Evolutionary conservation across 2,797 vertebrate genomes (phyloP), one percentile per base, ranked within the genome.

Genomic region (Neosalanx taihuensis): DNA sequence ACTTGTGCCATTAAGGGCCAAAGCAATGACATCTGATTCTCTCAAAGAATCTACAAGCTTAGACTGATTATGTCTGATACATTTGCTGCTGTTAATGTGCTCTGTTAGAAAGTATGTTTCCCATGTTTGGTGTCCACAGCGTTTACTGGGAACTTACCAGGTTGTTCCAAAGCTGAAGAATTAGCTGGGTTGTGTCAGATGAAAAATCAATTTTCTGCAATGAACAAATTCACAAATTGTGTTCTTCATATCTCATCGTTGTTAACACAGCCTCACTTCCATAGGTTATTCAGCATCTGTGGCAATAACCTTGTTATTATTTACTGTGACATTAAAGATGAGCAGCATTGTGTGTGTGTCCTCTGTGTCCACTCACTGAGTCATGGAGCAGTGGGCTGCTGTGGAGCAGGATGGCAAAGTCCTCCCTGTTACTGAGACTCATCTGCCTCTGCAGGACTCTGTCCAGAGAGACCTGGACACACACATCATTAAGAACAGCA

Each of bases 101-200:
- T 60, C 58, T 60, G 58, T 60, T 20, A 26, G 6, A 60, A 60
- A 23, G 9, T 3, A 29, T 29, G 4, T 58, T 60, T 12, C 23
- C 23, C 58, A 60, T 60, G 58, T 60, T 13, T 60, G 58, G 15
- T 37, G 23, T 29, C 10, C 13, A 60, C 33, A 7, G 33, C 63
- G 0, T 49, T 59, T 60, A 2, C 61, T 68, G 30, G 69, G 33
- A 77, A 76, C 78, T 78, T 72, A 93, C 92, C 87, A 93, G 73
- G 72, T 90, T 86, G 26, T 56, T 81, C 91, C 91, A 92, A 0
- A 93, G 76, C 81, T 90, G 89, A 77, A 90, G 4, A 65, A 82
- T 79, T 29, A 87, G 13, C 23, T 78, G 71, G 73, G 84, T 75
- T 26, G 73, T 63, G 12, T 78, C 70, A 31, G 72, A 70, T 17